Evolutionary conservation across 2,797 vertebrate species (phyloP).

Genomic region (Sciurus carolinensis): DNA sequence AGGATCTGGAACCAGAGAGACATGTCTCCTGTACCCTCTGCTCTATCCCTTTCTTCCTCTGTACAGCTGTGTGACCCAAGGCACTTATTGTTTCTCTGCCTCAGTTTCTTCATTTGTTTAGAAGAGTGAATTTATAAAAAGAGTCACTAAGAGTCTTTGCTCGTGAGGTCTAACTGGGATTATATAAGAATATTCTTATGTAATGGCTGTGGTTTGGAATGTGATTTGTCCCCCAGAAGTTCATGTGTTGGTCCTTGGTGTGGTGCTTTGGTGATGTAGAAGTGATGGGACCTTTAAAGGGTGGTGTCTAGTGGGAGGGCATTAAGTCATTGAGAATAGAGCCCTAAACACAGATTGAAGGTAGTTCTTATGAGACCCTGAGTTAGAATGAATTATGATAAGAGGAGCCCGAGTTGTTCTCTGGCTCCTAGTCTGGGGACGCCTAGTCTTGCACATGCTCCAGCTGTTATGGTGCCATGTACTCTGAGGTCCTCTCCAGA

Average conservation of each 20-base stretch:
- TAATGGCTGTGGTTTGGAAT: neutral
- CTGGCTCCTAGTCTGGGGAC: neutral
- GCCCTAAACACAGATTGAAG: neutral
- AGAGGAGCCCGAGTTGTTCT: neutral
- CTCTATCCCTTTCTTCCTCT: too few species aligned
- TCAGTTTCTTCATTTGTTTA: neutral
- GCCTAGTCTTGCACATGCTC: neutral
- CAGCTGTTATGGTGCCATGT: neutral
- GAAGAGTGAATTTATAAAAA: neutral
- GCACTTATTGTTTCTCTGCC: neutral
- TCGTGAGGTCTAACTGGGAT: neutral
- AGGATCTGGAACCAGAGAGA: neutral
- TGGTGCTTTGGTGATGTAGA: neutral
- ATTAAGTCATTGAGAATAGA: neutral
- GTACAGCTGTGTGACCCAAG: neutral
- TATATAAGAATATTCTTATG: neutral
- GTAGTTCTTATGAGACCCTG: neutral
- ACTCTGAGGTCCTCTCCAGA: neutral
- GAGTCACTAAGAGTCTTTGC: neutral
- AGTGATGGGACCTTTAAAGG: neutral
- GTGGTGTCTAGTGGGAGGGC: too few species aligned
- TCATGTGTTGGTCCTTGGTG: neutral
- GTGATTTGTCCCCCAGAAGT: neutral
- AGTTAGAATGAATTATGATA: neutral
- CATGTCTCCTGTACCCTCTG: neutral